Percentiles rank a stretch among this genome's conserved stretches.
Conservation (phyloP, 2,113 vertebrate genomes). For the Elephas maximus region DNA sequence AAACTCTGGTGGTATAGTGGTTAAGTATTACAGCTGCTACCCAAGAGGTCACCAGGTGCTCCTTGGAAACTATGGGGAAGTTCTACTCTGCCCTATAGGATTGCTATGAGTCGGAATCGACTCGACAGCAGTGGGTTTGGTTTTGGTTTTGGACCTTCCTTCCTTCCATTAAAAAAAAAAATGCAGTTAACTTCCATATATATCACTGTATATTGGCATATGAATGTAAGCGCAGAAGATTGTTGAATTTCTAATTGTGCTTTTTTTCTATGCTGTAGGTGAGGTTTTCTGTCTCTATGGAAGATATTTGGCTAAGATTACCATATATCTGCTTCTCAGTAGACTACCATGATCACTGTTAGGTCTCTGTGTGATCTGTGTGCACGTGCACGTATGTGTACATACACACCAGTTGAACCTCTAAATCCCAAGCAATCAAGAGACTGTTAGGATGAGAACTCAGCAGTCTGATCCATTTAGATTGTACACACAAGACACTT, state of each 20-base stretch:
- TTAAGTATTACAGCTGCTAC: no score
- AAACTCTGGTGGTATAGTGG: no score
- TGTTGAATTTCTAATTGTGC: conserved; percentile 9
- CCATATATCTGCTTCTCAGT: neutral
- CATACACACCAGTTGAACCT: neutral
- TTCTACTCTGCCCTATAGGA: no score
- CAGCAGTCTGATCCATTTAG: neutral
- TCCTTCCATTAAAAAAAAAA: conserved; percentile 2
- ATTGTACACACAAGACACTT: neutral
- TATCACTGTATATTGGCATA: neutral
- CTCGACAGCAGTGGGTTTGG: no score
- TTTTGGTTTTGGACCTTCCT: neutral
- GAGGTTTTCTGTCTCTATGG: neutral
- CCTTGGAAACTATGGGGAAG: no score
- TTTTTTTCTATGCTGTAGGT: neutral
- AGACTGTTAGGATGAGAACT: neutral
- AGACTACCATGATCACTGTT: neutral
- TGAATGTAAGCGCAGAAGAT: neutral
- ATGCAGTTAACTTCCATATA: neutral
- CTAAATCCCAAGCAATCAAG: neutral
- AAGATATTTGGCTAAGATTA: neutral
- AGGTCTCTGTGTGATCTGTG: neutral
- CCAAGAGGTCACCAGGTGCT: no score
- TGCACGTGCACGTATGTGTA: neutral
- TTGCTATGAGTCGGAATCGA: no score